phyloP scores from a whole-genome alignment of 2,888 invertebrate species.

The Nomada goodeniana region DNA sequence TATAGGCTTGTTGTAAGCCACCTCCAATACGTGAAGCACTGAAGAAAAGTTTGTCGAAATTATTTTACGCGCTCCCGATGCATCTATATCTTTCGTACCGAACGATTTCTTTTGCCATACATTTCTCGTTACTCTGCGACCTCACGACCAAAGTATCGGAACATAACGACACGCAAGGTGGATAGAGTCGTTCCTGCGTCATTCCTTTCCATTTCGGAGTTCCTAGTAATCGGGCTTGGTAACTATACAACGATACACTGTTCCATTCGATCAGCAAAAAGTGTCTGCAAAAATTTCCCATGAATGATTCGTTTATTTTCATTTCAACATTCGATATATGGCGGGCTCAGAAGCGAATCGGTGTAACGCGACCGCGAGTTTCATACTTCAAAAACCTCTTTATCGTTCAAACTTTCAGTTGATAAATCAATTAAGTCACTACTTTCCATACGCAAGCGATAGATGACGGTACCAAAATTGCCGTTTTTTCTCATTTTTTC shows the following conservation, averaged over 20 bases:
- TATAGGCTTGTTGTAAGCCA: conserved; percentile 90
- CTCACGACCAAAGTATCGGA: conserved; percentile 94
- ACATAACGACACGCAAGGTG: conserved; percentile 92
- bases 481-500: no score
- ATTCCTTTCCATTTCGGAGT: conserved; percentile 94
- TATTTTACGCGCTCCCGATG: background rate
- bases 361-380: no score
- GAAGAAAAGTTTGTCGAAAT: conserved; percentile 20
- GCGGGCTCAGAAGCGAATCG: no score
- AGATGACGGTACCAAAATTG: no score
- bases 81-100: background rate
- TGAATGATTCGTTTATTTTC: background rate
- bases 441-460: no score
- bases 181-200: conserved; percentile 92
- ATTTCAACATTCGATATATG: background rate
- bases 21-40: conserved; percentile 94
- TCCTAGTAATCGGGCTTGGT: conserved; percentile 94
- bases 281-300: conserved; percentile 86
- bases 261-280: conserved; percentile 95
- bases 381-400: no score
- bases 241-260: conserved; percentile 94
- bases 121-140: conserved; percentile 93
- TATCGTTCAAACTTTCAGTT: no score
- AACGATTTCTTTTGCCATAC: conserved; percentile 84
- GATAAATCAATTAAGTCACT: no score